A percentile compares a stretch with the other conserved stretches of the same genome.
Evolutionary conservation across 2,797 vertebrate genomes (phyloP).

Genomic region (Typhlichthys subterraneus): DNA sequence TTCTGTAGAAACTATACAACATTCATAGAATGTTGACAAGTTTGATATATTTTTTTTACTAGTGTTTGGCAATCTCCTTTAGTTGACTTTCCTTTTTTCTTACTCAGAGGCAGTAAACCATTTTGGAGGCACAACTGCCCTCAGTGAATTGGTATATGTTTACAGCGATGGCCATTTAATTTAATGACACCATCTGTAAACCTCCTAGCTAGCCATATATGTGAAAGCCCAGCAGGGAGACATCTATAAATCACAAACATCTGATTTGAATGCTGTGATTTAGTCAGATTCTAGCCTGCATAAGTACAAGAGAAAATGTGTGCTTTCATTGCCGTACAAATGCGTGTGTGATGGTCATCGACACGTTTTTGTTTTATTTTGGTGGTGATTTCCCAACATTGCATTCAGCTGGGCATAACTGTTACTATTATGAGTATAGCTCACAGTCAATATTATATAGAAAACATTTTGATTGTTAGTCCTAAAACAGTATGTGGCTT

Average conservation of each 20-base stretch:
- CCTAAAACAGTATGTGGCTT: too few species aligned
- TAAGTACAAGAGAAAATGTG: constrained; percentile 34
- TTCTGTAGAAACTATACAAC: neutral
- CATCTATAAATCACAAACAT: constrained; percentile 69
- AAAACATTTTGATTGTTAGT: too few species aligned
- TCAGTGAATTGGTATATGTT: constrained; percentile 72
- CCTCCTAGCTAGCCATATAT: constrained; percentile 72
- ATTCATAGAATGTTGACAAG: constrained; percentile 1
- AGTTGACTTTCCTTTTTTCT: constrained; percentile 40
- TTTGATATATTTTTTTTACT: neutral
- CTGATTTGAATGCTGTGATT: constrained; percentile 63
- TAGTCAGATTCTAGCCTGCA: constrained; percentile 31
- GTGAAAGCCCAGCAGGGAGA: constrained; percentile 54
- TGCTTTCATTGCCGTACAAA: constrained; percentile 25
- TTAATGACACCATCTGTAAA: constrained; percentile 82
- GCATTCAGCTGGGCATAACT: too few species aligned
- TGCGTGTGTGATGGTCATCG: constrained; percentile 18
- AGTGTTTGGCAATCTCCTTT: constrained; percentile 48
- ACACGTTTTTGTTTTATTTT: constrained; percentile 6
- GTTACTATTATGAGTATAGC: too few species aligned
- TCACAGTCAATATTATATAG: too few species aligned
- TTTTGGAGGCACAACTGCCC: constrained; percentile 71
- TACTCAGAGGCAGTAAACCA: constrained; percentile 64
- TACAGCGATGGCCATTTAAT: constrained; percentile 72
- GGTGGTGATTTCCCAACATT: too few species aligned